These are phyloP conservation scores for Crossoptilon crossoptilon DNA, from an alignment of 2,797 vertebrate genomes.

Conservation along the genomic window DNA sequence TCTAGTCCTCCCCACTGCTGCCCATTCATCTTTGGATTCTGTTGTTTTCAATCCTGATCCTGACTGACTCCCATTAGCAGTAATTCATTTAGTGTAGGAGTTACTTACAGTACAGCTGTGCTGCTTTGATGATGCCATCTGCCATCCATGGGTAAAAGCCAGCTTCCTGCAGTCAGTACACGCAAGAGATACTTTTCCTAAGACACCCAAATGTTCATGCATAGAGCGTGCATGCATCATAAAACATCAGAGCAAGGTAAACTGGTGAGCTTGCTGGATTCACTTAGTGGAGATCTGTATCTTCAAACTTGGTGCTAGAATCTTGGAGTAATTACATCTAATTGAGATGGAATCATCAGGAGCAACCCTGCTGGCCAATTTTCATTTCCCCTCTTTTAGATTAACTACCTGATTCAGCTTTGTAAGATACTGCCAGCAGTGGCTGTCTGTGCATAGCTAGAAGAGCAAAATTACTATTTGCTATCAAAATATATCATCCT, in stretches of 20 bases:
- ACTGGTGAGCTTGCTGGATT: not conserved
- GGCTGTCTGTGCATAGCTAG: not conserved
- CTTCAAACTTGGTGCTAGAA: not conserved
- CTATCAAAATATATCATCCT: not conserved
- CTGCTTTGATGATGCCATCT: conserved; percentile 62
- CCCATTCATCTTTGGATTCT: not conserved
- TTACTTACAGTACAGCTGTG: conserved; percentile 65
- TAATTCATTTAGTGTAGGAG: conserved; percentile 35
- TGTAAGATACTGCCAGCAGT: not conserved
- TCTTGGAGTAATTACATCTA: conserved; percentile 1
- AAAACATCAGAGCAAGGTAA: not conserved
- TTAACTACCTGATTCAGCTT: conserved; percentile 25
- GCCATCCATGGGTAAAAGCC: conserved; percentile 30
- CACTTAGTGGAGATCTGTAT: not conserved
- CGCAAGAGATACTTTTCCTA: not conserved
- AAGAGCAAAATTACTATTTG: not conserved
- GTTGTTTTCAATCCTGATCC: not conserved
- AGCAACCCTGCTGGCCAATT: conserved; percentile 28
- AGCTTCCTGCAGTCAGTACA: not conserved
- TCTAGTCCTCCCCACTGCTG: not conserved
- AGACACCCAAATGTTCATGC: not conserved
- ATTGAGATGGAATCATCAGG: not conserved
- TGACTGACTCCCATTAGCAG: not conserved
- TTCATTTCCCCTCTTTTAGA: conserved; percentile 23
- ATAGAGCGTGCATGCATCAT: not conserved